Evolutionary conservation across 2,797 vertebrate species (phyloP).

Genomic region (Chaenodraco wilsoni): DNA sequence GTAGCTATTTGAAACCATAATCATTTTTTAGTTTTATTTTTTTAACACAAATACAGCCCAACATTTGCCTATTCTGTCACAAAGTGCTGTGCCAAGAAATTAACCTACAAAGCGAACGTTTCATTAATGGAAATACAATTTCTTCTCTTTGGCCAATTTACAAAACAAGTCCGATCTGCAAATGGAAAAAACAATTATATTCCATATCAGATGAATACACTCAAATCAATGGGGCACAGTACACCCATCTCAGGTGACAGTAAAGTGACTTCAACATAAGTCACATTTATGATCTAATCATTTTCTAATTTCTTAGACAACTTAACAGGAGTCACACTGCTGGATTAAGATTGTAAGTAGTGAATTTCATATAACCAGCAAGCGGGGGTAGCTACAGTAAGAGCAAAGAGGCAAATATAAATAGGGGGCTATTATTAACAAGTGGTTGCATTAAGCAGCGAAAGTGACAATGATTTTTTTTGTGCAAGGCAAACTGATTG

Average conservation of each 20-base stretch:
- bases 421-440: slow-evolving; percentile 34
- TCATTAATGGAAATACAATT: slow-evolving; percentile 3
- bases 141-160: slow-evolving; percentile 13
- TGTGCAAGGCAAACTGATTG: slow-evolving; percentile 67
- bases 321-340: slow-evolving; percentile 22
- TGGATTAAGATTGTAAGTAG: slow-evolving; percentile 25
- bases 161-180: slow-evolving; percentile 27
- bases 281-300: slow-evolving; percentile 25
- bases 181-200: slow-evolving; percentile 16
- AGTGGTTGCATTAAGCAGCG: slow-evolving; percentile 69
- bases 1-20: slow-evolving; percentile 45
- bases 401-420: slow-evolving; percentile 42
- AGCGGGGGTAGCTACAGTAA: slow-evolving; percentile 62
- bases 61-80: slow-evolving; percentile 27
- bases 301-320: slow-evolving; percentile 29
- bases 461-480: slow-evolving; percentile 42
- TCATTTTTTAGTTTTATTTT: not conserved
- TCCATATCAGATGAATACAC: slow-evolving; percentile 27
- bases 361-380: slow-evolving; percentile 36
- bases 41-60: too few species aligned
- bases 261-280: slow-evolving; percentile 62
- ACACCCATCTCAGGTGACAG: slow-evolving; percentile 40
- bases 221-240: slow-evolving; percentile 30
- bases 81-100: slow-evolving; percentile 14
- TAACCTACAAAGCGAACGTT: slow-evolving; percentile 8